phyloP scores from a whole-genome alignment of 2,888 invertebrate species.

The Brenthis hecate region DNA sequence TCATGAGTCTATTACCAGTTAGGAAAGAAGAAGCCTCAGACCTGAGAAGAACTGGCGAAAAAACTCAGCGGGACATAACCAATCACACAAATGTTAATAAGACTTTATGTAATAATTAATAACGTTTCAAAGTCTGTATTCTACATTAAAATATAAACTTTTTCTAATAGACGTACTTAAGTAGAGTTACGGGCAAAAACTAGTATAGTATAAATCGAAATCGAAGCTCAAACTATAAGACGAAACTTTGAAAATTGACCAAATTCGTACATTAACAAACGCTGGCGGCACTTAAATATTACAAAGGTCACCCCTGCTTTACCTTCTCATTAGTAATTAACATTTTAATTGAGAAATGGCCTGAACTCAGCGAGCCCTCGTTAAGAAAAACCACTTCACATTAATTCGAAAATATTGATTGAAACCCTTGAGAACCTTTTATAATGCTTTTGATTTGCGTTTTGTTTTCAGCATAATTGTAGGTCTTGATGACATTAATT shows the following conservation, averaged over 20 bases:
- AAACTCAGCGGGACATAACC: too few relatives aligned
- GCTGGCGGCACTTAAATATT: slow-evolving; percentile 3
- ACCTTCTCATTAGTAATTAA: slow-evolving; percentile 41
- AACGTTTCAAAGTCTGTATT: too few relatives aligned
- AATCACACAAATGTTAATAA: too few relatives aligned
- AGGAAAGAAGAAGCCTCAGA: too few relatives aligned
- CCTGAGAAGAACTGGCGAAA: too few relatives aligned
- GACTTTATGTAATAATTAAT: too few relatives aligned
- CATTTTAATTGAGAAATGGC: slow-evolving; percentile 41
- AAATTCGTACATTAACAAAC: not conserved
- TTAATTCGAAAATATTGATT: slow-evolving; percentile 9
- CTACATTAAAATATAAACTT: too few relatives aligned
- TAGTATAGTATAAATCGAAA: not conserved
- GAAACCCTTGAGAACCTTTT: not conserved
- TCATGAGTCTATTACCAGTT: too few relatives aligned
- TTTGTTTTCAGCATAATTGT: too few relatives aligned
- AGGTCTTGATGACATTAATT: too few relatives aligned
- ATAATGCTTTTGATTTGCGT: not conserved
- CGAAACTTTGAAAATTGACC: not conserved
- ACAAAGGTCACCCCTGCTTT: slow-evolving; percentile 19
- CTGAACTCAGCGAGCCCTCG: slow-evolving; percentile 31
- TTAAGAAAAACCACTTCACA: slow-evolving; percentile 15
- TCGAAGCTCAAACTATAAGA: not conserved
- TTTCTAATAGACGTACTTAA: too few relatives aligned
- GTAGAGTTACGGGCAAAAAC: too few relatives aligned